Base-by-base conservation (phyloP, 2,888 invertebrate genomes). In the Drosophila gaucha region DNA sequence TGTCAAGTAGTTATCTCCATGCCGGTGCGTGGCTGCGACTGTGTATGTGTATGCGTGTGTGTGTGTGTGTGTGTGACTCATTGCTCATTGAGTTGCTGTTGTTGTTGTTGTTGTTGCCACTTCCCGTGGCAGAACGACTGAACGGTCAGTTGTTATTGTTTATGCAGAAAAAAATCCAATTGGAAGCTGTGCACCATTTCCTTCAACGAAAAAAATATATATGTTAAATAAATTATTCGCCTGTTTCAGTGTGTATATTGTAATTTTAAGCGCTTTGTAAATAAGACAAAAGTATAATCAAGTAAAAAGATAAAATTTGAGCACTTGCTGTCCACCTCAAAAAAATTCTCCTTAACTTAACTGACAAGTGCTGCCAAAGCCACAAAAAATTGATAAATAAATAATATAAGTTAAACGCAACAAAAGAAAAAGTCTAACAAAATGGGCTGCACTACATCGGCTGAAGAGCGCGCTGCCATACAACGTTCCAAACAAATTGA, bases 381-480 rank as follows among this genome's bases (percentile, higher is more conserved):
- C 76, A 74, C 43, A 65, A 55, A 39, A 62, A 52, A 20, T 36
- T 49, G 51, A 31, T 1, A 8, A 31, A 22, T 22, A 50, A 24
- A 60, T 26, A 16, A 44, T 18, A n/a, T 44, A 31, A 46, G 31
- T 5, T 3, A 31, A 46, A 31, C 31, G 31, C 46, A 46, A 30
- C 30, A 30, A 30, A 10, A 12, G 9, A 8, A 31, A 31, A 50
- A 57, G 33, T 49, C 30, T n/a, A 57, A 89, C 64, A 91, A 89
- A 92, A 99, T 99, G 99, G 99, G 99, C 93, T 99, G 99, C 94
- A 97, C 99, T 92, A 97, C 99, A 95, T 99, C 98, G 92, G 98
- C 98, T 90, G 99, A 99, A 93, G 99, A 99, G 94, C 95, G 99
- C 93, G 98, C 97, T 92, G 99, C 99, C 90, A 95, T 97, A 92